Base-by-base conservation (phyloP, 2,797 vertebrate species). In the Protonibea diacanthus region DNA sequence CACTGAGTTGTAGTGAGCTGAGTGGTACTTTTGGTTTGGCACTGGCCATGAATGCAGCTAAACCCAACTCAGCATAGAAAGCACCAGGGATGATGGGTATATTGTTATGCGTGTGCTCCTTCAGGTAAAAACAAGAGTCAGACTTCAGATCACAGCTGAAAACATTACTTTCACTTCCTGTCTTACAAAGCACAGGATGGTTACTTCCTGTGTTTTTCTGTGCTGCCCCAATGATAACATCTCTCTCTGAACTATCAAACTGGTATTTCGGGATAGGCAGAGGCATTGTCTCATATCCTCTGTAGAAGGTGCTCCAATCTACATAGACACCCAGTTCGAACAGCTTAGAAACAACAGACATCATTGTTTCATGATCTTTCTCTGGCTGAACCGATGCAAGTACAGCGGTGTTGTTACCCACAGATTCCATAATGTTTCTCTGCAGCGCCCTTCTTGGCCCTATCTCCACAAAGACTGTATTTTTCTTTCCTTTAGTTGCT, bases 391-490 rank as follows among this genome's bases (percentile, higher is more conserved):
- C 87, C 0, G 96, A 94, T 57, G 93, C 85, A 17, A 97, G 85
- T n/a, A 97, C 95, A 56, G 60, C 71, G 2, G 89, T 91, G 29
- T 87, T 81, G 49, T 93, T 87, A 66, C 95, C 96, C 40, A 97
- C 82, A 2, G 89, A 94, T 85, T 98, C 97, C 64, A 85, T 88
- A 25, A 97, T 96, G 83, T 94, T 95, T 73, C 95, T 93, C 74
- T 96, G 94, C 33, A 98, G 70, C 0, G 87, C 93, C 76, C 87
- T 92, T 53, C 93, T 95, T 66, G 96, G 96, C 10, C 95, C 95
- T 73, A 97, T 97, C 90, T 97, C 96, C 60, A 97, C 93, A 94
- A 96, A 96, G 5, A 96, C 82, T 9, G 86, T 38, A 1, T 92
- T 93, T 13, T 89, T 95, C 60, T 92, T 95, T 14, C 85, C 93